Conservation (phyloP, 2,888 invertebrate genomes). For the Cantharis nigra region DNA sequence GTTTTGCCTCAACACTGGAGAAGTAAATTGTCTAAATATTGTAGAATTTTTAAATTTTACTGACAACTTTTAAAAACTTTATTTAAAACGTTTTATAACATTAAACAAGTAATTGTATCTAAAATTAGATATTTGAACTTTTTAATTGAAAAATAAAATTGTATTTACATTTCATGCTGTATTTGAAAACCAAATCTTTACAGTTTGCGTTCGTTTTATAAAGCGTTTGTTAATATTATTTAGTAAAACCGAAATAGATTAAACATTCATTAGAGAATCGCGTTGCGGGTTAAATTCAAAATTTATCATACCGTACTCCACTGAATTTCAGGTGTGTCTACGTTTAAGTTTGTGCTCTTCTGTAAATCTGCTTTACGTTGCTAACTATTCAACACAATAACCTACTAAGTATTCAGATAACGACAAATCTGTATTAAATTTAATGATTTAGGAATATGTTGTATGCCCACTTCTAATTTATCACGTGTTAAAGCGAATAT, state of each 20-base stretch:
- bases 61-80: not conserved
- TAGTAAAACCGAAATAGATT: conserved; percentile 10
- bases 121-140: not conserved
- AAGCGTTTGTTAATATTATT: conserved; percentile 20
- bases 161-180: not conserved
- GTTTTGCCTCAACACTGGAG: not conserved
- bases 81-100: not conserved
- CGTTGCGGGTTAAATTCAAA: conserved; percentile 5
- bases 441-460: not conserved
- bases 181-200: not conserved
- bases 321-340: conserved; percentile 13
- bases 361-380: not conserved
- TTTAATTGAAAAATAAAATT: not conserved
- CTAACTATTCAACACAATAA: conserved; percentile 7
- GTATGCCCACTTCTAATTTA: not conserved
- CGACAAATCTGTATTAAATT: not conserved
- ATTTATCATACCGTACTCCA: conserved; percentile 6
- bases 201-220: conserved; percentile 14
- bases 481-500: not conserved
- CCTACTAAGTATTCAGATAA: not conserved
- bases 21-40: not conserved
- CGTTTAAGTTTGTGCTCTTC: not conserved
- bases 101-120: not conserved
- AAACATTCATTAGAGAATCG: conserved; percentile 13
- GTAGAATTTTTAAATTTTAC: not conserved